Base-by-base conservation (phyloP, 2,113 vertebrate genomes). In the Litocranius walleri region DNA sequence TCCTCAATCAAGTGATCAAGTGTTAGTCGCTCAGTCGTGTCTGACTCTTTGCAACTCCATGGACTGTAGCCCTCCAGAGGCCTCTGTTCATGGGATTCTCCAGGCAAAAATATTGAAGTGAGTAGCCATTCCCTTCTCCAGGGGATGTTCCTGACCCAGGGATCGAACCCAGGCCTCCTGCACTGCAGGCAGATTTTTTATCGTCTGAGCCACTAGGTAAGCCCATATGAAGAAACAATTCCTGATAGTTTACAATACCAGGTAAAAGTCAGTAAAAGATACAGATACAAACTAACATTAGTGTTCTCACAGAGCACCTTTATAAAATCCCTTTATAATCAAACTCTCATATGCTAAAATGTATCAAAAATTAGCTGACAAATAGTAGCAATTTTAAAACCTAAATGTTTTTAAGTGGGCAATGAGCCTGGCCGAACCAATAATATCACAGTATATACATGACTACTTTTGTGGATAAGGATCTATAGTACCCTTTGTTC, bases 221-320 rank as follows among this genome's bases (percentile, higher is more conserved):
- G 23, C 36, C 62, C 94, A 36, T 64, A 96, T 90, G 67, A 97
- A 92, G 29, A 92, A 78, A 94, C 30, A 97, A 92, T 88, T 83
- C 61, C n/a, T 59, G 10, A 91, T 16, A 90, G 21, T 48, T 97
- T 83, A 90, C 80, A 33, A 81, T 64, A 95, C 5, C 62, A 92
- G 33, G 43, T 88, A 85, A 54, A 89, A 96, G 71, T 95, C 52
- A 93, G 43, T 67, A 43, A 50, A 90, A 96, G 67, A 89, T 21
- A 93, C 16, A 93, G 29, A 86, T 6, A 57, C 16, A 97, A 93
- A 56, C 21, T 94, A 82, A 12, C 52, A 77, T 52, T 27, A 87
- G 10, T 67, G 57, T 11, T 91, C 67, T 91, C 85, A 88, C 4
- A 84, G 4, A 95, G 16, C 43, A 90, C 64, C 62, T 96, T 94